A percentile compares a stretch with the other conserved stretches of the same genome.
phyloP scores from a whole-genome alignment of 1,140 invertebrate species.

The Anoplophora glabripennis region DNA sequence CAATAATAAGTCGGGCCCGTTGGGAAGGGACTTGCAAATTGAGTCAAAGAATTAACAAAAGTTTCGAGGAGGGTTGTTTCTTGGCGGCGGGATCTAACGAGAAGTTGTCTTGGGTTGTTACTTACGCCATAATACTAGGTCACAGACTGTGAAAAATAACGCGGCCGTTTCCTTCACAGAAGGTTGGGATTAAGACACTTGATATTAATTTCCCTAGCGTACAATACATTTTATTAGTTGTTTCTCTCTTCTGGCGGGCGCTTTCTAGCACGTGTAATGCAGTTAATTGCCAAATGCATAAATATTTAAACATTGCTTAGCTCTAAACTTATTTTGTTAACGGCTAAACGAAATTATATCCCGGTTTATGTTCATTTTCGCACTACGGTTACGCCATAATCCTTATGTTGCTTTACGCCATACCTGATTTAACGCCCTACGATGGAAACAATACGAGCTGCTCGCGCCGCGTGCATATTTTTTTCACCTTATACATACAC shows the following conservation, averaged over 20 bases:
- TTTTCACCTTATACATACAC: too few species aligned
- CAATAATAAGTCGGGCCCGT: too few species aligned
- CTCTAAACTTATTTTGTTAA: background rate
- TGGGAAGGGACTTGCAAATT: conserved; percentile 20
- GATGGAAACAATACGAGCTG: too few species aligned
- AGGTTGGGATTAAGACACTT: conserved; percentile 48
- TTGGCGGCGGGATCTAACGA: conserved; percentile 24
- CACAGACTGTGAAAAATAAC: conserved; percentile 45
- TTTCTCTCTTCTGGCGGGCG: conserved; percentile 39
- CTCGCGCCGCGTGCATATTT: too few species aligned
- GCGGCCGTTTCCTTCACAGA: conserved; percentile 40
- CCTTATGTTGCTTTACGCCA: too few species aligned
- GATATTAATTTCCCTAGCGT: conserved; percentile 48
- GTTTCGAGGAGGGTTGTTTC: conserved; percentile 9
- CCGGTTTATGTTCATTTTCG: background rate
- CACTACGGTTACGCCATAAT: too few species aligned
- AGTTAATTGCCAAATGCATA: conserved; percentile 44
- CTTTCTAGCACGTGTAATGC: conserved; percentile 41
- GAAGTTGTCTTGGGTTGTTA: conserved; percentile 30
- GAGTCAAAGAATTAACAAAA: conserved; percentile 31
- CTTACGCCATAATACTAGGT: conserved; percentile 40
- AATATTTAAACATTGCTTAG: conserved; percentile 35
- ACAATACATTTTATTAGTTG: conserved; percentile 49
- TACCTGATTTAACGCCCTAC: too few species aligned
- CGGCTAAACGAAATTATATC: background rate